These are phyloP conservation scores for Pentalonia nigronervosa DNA, from an alignment of 1,140 invertebrate species.

Conservation along the genomic window DNA sequence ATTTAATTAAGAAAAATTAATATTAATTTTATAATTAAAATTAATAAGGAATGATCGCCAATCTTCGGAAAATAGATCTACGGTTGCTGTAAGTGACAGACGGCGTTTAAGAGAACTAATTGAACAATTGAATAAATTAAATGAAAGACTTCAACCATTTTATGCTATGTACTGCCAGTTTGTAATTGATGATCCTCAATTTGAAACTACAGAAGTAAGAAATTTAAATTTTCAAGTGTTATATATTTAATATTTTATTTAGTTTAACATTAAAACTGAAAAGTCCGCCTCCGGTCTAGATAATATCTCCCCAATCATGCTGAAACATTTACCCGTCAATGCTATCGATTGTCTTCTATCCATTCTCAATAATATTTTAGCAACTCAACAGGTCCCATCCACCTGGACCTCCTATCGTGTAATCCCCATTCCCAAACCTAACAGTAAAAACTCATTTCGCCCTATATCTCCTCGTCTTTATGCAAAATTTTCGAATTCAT, in stretches of 20 bases:
- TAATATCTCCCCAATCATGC: too few species aligned
- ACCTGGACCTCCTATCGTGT: too few species aligned
- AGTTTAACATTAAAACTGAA: neutral
- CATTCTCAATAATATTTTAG: too few species aligned
- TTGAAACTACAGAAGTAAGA: slow-evolving; percentile 62
- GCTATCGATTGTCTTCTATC: too few species aligned
- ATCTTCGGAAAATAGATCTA: slow-evolving; percentile 13
- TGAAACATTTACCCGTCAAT: too few species aligned
- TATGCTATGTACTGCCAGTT: slow-evolving; percentile 70
- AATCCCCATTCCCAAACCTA: too few species aligned
- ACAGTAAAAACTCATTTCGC: too few species aligned
- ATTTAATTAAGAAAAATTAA: neutral
- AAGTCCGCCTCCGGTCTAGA: too few species aligned
- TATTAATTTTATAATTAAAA: slow-evolving; percentile 7
- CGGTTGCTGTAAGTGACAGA: neutral
- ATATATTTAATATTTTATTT: neutral
- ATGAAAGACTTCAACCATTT: slow-evolving; percentile 72
- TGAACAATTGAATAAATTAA: slow-evolving; percentile 69
- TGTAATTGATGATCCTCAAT: slow-evolving; percentile 69
- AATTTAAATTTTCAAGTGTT: neutral
- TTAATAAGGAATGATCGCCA: neutral
- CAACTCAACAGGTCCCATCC: too few species aligned
- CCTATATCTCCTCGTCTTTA: too few species aligned
- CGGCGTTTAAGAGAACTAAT: slow-evolving; percentile 64
- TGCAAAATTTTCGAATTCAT: too few species aligned